Base-by-base conservation (phyloP, 2,113 vertebrate genomes). In the Nerophis lumbriciformis region DNA sequence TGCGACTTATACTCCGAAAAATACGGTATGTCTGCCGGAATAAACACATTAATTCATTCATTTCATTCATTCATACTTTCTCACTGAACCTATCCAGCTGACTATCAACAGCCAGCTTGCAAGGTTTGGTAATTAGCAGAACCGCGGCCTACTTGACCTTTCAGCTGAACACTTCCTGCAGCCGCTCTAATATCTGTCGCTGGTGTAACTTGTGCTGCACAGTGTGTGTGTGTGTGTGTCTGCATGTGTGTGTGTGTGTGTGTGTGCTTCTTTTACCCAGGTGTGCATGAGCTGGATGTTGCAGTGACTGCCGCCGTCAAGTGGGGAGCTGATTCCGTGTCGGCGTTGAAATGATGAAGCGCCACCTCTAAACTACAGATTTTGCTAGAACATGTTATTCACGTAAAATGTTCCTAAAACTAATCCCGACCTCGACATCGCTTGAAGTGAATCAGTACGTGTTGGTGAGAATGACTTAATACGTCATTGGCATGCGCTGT, bases 151-250 rank as follows among this genome's bases (percentile, higher is more conserved):
- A 38, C 53, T 48, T 66, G 63, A 72, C 63, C 72, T 64, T 53
- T 21, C 58, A 66, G 50, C 63, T 51, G 39, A 69, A 59, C 68
- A 38, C 61, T 7, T 59, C 59, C 63, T 66, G 42, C 53, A n/a
- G 54, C 61, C 7, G 28, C 28, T 48, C 12, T 21, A 47, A 70
- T 67, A 59, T 58, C 62, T 54, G 59, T 11, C 42, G 6, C 10
- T 11, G 12, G 42, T 45, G 14, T 11, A 1, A 2, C 36, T 51
- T 28, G 8, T 21, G 16, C 10, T 53, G 16, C 15, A 53, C 13
- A 9, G 11, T 37, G 48, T 55, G 45, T 21, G 14, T 12, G 1
- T 19, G 19, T 2, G 2, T 19, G 28, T 28, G n/a, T n/a, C n/a
- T n/a, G n/a, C n/a, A n/a, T n/a, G 7, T 5, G 16, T n/a, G 9